These are phyloP conservation scores for Mirounga angustirostris DNA, from an alignment of 2,113 vertebrate species.

Conservation along the genomic window DNA sequence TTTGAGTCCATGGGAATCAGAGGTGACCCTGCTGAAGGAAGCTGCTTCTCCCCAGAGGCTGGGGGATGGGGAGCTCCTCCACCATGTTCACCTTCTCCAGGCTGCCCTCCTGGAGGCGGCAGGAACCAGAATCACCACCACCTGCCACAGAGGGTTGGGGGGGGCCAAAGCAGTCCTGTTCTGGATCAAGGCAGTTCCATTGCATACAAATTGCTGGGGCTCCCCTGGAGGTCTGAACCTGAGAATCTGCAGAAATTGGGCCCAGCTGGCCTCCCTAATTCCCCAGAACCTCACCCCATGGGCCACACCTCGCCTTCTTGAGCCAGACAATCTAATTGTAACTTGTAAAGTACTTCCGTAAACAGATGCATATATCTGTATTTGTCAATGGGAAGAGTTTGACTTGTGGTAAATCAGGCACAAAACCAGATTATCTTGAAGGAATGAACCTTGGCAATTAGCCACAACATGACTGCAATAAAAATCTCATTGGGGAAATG, in stretches of 20 bases:
- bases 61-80: not conserved
- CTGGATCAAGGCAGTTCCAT: not conserved
- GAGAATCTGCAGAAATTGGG: not conserved
- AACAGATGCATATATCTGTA: not conserved
- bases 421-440: constrained; percentile 9
- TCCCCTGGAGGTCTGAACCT: not conserved
- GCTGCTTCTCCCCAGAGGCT: not conserved
- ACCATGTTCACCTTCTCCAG: not conserved
- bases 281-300: not conserved
- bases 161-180: not conserved
- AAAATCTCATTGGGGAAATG: constrained; percentile 1
- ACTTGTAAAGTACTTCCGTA: not conserved
- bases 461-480: constrained; percentile 4
- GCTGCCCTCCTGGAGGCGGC: not conserved
- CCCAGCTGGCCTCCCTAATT: not conserved
- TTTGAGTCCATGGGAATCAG: not conserved
- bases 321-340: not conserved
- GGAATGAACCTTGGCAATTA: constrained; percentile 30
- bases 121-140: not conserved
- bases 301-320: not conserved
- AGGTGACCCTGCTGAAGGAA: not conserved
- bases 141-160: not conserved
- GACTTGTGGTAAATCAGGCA: not conserved
- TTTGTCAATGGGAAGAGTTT: not conserved
- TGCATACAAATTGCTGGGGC: too few relatives aligned